phyloP scores from a whole-genome alignment of 1,140 invertebrate species.

The Lordiphosa mommai region DNA sequence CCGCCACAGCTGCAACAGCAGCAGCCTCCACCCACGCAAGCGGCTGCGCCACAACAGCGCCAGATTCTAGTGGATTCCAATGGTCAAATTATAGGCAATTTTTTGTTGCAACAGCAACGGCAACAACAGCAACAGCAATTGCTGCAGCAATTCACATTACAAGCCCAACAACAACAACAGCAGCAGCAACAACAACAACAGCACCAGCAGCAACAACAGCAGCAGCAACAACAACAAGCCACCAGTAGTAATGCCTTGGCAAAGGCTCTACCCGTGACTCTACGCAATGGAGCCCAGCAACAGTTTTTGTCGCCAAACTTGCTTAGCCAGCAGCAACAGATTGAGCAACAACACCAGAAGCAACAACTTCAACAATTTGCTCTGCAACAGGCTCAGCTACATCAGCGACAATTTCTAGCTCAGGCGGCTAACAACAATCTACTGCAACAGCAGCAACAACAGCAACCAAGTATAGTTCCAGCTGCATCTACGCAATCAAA shows the following conservation, averaged over 20 bases:
- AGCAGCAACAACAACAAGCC: slow-evolving; percentile 47
- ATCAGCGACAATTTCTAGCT: slow-evolving; percentile 55
- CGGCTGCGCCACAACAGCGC: slow-evolving; percentile 45
- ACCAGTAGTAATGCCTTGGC: slow-evolving; percentile 50
- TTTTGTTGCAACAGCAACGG: slow-evolving; percentile 72
- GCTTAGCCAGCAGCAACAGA: slow-evolving; percentile 44
- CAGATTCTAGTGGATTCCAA: slow-evolving; percentile 74
- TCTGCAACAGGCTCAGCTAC: slow-evolving; percentile 57
- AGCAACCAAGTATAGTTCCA: slow-evolving; percentile 67
- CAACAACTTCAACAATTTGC: slow-evolving; percentile 67
- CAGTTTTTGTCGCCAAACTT: slow-evolving; percentile 56
- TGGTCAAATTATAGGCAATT: slow-evolving; percentile 76
- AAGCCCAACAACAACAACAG: slow-evolving; percentile 38
- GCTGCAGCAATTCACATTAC: slow-evolving; percentile 59
- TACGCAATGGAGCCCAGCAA: slow-evolving; percentile 58
- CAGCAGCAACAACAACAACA: slow-evolving; percentile 30
- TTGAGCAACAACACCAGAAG: slow-evolving; percentile 57
- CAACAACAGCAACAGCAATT: slow-evolving; percentile 48
- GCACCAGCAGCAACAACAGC: slow-evolving; percentile 33
- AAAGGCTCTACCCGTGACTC: slow-evolving; percentile 48
- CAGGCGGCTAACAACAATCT: slow-evolving; percentile 64
- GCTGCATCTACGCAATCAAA: slow-evolving; percentile 66
- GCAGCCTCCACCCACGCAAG: slow-evolving; percentile 47
- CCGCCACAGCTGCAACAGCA: slow-evolving; percentile 25
- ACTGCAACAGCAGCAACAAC: slow-evolving; percentile 74